Evolutionary conservation across 2,888 invertebrate species (phyloP).

Genomic region (Coenonympha glycerion): DNA sequence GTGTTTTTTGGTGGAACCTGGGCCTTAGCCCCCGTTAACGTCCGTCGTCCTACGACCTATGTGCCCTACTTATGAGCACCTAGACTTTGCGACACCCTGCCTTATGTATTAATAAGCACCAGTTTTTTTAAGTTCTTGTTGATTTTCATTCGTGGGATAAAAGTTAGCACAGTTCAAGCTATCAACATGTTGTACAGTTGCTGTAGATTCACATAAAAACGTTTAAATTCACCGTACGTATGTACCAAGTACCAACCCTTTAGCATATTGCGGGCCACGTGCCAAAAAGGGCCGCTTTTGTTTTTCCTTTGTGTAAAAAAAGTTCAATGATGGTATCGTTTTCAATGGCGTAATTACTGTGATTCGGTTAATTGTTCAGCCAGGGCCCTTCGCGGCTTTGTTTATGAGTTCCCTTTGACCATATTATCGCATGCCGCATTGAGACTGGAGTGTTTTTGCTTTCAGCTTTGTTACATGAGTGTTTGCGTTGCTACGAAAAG

Average conservation of each 20-base stretch:
- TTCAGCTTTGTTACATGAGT: constrained; percentile 24
- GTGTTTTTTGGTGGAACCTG: no score
- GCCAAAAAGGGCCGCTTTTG: constrained; percentile 65
- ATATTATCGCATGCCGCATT: constrained; percentile 61
- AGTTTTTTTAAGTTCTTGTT: no score
- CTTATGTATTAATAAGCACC: no score
- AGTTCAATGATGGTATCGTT: constrained; percentile 65
- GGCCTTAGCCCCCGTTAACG: no score
- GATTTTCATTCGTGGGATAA: neutral
- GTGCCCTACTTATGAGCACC: no score
- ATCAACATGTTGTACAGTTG: neutral
- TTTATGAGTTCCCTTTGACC: constrained; percentile 64
- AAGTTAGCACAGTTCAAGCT: neutral
- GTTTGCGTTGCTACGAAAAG: constrained; percentile 11
- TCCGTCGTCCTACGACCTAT: no score
- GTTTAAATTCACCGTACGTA: neutral
- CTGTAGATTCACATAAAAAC: constrained; percentile 5
- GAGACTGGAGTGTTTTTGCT: constrained; percentile 51
- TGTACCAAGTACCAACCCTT: constrained; percentile 36
- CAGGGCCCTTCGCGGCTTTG: constrained; percentile 53
- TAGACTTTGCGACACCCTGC: no score
- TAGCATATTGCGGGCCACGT: constrained; percentile 61
- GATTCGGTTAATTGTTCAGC: constrained; percentile 67
- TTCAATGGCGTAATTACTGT: constrained; percentile 69
- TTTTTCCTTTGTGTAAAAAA: constrained; percentile 52